A percentile compares a stretch with the other conserved stretches of the same genome.
phyloP scores from a whole-genome alignment of 2,888 invertebrate species.

The Aporophyla nigra region DNA sequence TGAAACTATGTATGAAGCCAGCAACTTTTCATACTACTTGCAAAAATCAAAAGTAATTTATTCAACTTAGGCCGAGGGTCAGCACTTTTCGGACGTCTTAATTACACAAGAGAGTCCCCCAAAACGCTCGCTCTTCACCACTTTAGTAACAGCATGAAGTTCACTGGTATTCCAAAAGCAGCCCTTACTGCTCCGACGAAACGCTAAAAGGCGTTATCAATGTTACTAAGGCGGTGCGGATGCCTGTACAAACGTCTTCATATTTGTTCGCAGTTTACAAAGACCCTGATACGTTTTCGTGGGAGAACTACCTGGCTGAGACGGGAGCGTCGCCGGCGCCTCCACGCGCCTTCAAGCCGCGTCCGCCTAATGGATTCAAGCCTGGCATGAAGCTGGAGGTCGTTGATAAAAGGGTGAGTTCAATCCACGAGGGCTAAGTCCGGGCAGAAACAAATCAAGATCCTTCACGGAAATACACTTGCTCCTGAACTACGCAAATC shows the following conservation, averaged over 20 bases:
- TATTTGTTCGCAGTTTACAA: constrained; percentile 91
- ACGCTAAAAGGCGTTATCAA: neutral
- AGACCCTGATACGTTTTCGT: constrained; percentile 94
- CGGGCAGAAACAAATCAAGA: too few species aligned
- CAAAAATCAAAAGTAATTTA: neutral
- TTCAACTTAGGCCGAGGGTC: too few species aligned
- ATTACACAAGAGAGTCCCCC: too few species aligned
- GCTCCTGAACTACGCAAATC: too few species aligned
- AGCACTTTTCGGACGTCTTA: too few species aligned
- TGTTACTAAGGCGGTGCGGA: neutral
- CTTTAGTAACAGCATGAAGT: too few species aligned
- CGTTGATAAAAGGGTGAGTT: constrained; percentile 93
- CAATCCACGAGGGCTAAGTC: too few species aligned
- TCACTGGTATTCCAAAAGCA: neutral
- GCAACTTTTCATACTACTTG: neutral
- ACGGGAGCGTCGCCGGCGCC: constrained; percentile 95
- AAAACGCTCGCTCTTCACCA: too few species aligned
- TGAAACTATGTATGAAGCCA: neutral
- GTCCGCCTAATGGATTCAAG: constrained; percentile 95
- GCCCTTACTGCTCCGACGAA: neutral
- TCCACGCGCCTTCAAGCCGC: constrained; percentile 95
- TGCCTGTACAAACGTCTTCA: neutral
- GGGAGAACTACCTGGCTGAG: constrained; percentile 95
- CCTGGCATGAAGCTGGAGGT: constrained; percentile 96
- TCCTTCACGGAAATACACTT: too few species aligned